A percentile compares a stretch with the other conserved stretches of the same genome.
Evolutionary conservation across 2,888 invertebrate genomes (phyloP).

Genomic region (Pyrrhosoma nymphula): DNA sequence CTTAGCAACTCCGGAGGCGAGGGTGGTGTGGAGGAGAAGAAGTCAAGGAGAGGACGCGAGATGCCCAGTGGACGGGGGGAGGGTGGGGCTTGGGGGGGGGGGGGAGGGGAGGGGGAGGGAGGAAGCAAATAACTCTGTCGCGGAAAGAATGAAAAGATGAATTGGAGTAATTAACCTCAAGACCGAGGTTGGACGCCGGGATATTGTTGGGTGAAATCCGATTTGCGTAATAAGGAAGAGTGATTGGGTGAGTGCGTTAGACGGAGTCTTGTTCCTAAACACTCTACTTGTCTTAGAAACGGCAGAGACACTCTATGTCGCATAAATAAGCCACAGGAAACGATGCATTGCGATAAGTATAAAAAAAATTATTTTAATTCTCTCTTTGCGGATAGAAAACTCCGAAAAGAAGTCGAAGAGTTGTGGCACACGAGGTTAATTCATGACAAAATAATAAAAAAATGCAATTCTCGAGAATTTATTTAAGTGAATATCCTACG

Average conservation of each 20-base stretch:
- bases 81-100: background rate
- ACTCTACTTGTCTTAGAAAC: background rate
- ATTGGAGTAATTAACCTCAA: background rate
- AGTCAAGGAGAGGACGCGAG: background rate
- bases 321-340: too few species aligned
- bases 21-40: too few species aligned
- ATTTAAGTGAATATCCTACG: too few species aligned
- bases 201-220: background rate
- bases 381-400: too few species aligned
- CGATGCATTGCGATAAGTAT: too few species aligned
- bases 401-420: too few species aligned
- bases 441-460: too few species aligned
- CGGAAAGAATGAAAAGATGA: background rate
- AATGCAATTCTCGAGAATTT: too few species aligned
- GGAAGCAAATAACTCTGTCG: background rate
- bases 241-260: background rate
- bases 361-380: too few species aligned
- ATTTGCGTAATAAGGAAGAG: background rate
- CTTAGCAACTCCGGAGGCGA: background rate
- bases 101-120: background rate
- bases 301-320: background rate
- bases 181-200: background rate
- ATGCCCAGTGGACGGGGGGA: background rate
- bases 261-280: too few species aligned
- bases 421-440: too few species aligned